phyloP scores from a whole-genome alignment of 2,888 invertebrate genomes.

The Acrocyrtus sp. region DNA sequence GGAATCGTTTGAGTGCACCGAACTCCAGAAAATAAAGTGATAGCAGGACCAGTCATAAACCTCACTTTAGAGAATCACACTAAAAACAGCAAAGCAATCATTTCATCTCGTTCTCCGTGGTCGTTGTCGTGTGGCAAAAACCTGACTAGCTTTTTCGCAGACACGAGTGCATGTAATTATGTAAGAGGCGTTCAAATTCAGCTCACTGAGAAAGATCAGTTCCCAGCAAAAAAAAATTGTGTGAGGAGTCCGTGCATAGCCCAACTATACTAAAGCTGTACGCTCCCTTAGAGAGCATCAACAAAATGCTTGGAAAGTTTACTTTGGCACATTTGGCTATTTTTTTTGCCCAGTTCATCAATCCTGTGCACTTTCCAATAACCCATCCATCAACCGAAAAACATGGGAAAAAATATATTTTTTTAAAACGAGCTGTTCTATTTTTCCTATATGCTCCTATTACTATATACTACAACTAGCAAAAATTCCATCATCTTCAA shows the following conservation, averaged over 20 bases:
- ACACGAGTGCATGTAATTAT: no score
- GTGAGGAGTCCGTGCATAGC: no score
- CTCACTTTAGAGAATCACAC: no score
- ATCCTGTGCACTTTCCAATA: conserved; percentile 4
- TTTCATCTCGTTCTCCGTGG: no score
- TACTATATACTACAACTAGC: not conserved
- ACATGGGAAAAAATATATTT: no score
- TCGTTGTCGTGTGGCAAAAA: conserved; percentile 41
- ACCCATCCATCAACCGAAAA: conserved; percentile 23
- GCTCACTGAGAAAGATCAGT: no score
- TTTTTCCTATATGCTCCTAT: not conserved
- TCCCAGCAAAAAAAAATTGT: no score
- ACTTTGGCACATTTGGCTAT: conserved; percentile 37
- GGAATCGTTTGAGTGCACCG: conserved; percentile 55
- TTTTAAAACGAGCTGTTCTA: not conserved
- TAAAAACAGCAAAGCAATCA: no score
- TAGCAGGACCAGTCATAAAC: conserved; percentile 13
- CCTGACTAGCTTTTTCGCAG: conserved; percentile 18
- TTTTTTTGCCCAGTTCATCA: no score
- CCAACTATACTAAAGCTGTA: no score
- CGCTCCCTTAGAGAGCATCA: no score
- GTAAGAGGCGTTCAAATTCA: no score
- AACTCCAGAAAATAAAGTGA: conserved; percentile 49
- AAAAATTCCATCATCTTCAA: not conserved
- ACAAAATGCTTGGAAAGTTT: conserved; percentile 39